Percentiles rank a stretch among this genome's conserved stretches.
Evolutionary conservation across 1,140 invertebrate genomes (phyloP).

Genomic region (Geopemphigus sp.): DNA sequence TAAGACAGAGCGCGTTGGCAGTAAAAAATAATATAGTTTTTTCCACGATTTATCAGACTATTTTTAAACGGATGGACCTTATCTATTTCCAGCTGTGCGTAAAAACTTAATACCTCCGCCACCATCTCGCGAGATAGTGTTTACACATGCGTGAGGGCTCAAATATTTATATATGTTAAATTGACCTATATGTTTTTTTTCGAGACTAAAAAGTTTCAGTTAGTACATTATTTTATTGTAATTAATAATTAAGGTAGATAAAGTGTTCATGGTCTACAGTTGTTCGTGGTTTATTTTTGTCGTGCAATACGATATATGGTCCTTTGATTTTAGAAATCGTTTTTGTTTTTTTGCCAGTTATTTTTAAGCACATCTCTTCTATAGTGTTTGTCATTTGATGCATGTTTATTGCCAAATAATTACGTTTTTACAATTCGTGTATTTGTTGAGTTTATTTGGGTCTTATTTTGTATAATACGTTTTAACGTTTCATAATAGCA

Average conservation of each 20-base stretch:
- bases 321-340: background rate
- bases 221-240: too few species aligned
- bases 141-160: too few species aligned
- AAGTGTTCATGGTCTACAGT: background rate
- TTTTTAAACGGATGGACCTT: background rate
- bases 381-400: background rate
- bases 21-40: constrained; percentile 21
- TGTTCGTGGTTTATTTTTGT: background rate
- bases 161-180: too few species aligned
- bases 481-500: background rate
- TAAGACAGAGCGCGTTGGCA: background rate
- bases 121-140: too few species aligned
- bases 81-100: background rate
- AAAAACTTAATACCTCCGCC: background rate
- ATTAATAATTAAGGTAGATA: background rate
- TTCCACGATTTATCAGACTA: background rate
- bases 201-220: too few species aligned
- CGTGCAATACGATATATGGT: too few species aligned
- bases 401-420: background rate
- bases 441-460: background rate
- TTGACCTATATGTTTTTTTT: too few species aligned
- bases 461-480: background rate
- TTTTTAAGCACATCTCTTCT: background rate
- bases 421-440: background rate
- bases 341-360: background rate